These are phyloP conservation scores for Mus spicilegus DNA, from an alignment of 2,113 vertebrate species.

Conservation along the genomic window DNA sequence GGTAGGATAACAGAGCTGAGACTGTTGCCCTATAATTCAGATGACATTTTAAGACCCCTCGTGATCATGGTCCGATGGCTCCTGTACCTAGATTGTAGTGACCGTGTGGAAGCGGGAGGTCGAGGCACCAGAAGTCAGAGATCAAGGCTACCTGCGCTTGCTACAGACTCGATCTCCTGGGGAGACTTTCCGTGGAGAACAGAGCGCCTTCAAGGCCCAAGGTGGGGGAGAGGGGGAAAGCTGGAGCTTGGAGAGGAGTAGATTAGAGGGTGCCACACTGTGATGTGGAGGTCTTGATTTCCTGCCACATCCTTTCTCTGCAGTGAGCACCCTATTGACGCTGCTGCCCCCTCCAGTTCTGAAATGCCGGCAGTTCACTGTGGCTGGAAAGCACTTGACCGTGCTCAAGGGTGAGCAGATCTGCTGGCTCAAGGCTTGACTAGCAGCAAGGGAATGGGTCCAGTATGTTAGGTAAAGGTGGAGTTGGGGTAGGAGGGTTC, in stretches of 20 bases:
- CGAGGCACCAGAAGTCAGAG: slow-evolving; percentile 89
- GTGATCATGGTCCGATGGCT: not conserved
- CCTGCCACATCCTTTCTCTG: not conserved
- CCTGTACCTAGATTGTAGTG: slow-evolving; percentile 88
- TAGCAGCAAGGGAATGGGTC: not conserved
- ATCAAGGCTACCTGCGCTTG: slow-evolving; percentile 91
- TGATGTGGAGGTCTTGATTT: not conserved
- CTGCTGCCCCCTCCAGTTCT: slow-evolving; percentile 92
- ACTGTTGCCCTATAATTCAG: not conserved
- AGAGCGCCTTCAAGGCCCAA: slow-evolving; percentile 92
- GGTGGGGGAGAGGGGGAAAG: slow-evolving; percentile 82
- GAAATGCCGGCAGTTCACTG: slow-evolving; percentile 91
- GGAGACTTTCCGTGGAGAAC: slow-evolving; percentile 91
- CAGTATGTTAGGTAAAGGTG: not conserved
- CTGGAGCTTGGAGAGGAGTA: not conserved
- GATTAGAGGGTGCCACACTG: not conserved
- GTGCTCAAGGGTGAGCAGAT: slow-evolving; percentile 90
- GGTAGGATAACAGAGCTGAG: slow-evolving; percentile 82
- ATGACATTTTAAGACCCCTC: not conserved
- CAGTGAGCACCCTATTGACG: slow-evolving; percentile 92
- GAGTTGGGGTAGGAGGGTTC: not conserved
- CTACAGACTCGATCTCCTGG: slow-evolving; percentile 91
- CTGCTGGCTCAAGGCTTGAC: not conserved
- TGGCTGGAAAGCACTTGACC: slow-evolving; percentile 92
- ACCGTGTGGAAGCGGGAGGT: slow-evolving; percentile 92